Evolutionary conservation across 2,888 invertebrate species (phyloP).

Genomic region (Drosophila phalerata): DNA sequence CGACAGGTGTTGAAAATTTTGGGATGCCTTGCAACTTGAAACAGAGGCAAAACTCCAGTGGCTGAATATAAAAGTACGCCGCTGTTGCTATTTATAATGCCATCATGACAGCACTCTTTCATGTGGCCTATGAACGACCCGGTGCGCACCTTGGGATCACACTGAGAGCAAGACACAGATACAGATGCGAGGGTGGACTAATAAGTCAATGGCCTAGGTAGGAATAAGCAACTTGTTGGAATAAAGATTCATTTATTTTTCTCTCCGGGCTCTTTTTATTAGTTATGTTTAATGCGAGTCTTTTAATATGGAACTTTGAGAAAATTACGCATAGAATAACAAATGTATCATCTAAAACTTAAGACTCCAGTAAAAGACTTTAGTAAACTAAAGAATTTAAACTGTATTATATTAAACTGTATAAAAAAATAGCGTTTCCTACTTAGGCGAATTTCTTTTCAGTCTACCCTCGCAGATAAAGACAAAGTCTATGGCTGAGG

Average conservation of each 20-base stretch:
- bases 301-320: no score
- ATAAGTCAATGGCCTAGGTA: background rate
- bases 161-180: background rate
- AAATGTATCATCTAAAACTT: no score
- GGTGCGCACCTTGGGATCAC: slow-evolving; percentile 38
- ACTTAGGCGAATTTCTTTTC: background rate
- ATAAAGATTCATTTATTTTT: background rate
- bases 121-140: slow-evolving; percentile 32
- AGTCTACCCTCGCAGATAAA: background rate
- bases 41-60: slow-evolving; percentile 35
- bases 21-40: slow-evolving; percentile 18
- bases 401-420: no score
- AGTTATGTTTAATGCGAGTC: no score
- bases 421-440: background rate
- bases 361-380: no score
- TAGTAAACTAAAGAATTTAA: no score
- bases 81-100: slow-evolving; percentile 58
- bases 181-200: slow-evolving; percentile 3
- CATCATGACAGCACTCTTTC: slow-evolving; percentile 29
- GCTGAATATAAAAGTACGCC: slow-evolving; percentile 57
- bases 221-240: background rate
- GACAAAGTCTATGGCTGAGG: slow-evolving; percentile 22
- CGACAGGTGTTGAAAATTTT: slow-evolving; percentile 70
- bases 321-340: no score
- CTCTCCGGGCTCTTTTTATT: no score